A percentile compares a stretch with the other conserved stretches of the same genome.
These are phyloP conservation scores for Neosilurus hyrtlii DNA, from an alignment of 2,797 vertebrate species.

Conservation along the genomic window DNA sequence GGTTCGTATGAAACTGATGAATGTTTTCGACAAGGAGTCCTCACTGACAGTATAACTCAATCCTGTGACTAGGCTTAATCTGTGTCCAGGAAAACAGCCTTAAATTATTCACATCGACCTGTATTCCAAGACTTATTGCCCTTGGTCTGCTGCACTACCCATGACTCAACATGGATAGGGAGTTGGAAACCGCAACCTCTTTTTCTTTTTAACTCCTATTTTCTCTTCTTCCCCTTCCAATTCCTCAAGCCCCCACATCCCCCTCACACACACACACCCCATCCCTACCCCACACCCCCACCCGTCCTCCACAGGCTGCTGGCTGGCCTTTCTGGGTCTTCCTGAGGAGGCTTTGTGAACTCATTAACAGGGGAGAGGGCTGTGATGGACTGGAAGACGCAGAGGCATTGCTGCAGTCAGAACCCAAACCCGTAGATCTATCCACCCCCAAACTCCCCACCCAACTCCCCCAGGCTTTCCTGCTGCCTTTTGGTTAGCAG, in stretches of 20 bases:
- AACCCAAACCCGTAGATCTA: constrained; percentile 13
- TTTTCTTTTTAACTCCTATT: constrained; percentile 51
- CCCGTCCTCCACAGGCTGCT: constrained; percentile 44
- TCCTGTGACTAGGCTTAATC: constrained; percentile 37
- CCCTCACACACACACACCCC: too few relatives aligned
- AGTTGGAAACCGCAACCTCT: constrained; percentile 56
- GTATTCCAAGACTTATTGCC: constrained; percentile 50
- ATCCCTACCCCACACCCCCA: too few relatives aligned
- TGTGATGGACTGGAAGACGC: constrained; percentile 43
- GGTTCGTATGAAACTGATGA: constrained; percentile 29
- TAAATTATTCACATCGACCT: constrained; percentile 34
- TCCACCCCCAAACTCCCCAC: not conserved
- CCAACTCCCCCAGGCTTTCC: not conserved
- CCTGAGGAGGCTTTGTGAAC: constrained; percentile 50
- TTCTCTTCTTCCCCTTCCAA: constrained; percentile 48
- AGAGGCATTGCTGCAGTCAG: constrained; percentile 44
- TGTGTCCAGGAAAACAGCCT: constrained; percentile 38
- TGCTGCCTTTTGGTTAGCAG: constrained; percentile 44
- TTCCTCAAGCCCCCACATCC: constrained; percentile 38
- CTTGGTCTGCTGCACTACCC: constrained; percentile 52
- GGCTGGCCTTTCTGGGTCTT: constrained; percentile 52
- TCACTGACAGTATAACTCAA: constrained; percentile 37
- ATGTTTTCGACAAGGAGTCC: constrained; percentile 32
- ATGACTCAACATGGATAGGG: constrained; percentile 56
- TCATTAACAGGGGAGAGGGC: constrained; percentile 47